Evolutionary conservation across 2,113 vertebrate species (phyloP), one percentile per base, ranked within the genome.

Genomic region (Tachysurus fulvidraco): DNA sequence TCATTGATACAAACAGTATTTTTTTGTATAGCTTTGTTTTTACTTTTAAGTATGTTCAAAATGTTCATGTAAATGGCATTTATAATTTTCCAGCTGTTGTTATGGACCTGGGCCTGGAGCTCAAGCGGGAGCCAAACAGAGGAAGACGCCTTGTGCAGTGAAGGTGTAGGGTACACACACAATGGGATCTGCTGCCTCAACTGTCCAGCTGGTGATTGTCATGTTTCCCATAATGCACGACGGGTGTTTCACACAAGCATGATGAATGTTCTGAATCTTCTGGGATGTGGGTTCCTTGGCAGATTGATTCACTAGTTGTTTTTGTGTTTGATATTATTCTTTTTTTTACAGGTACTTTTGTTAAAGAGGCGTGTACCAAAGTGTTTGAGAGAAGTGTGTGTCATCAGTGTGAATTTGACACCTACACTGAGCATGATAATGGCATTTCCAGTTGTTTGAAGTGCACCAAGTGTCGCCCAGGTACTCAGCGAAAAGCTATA

Each of bases 171-270:
- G 74, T 93, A 94, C 84, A 7, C 0, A 0, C 7, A 86, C 0
- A 71, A 55, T 10, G 88, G 73, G 90, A 65, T 93, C 85, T 95
- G 95, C 91, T 95, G 95, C 80, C 9, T 86, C 12, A 91, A 91
- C 67, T 95, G 95, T 71, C 91, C 91, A 81, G 91, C 94, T 62
- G 94, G 95, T 95, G 80, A 89, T 82, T 19, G 46, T 67, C 44
- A 23, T 4, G 13, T 1, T 52, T 64, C 73, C 64, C 81, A 85
- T 55, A 64, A 85, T 36, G 55, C n/a, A 80, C 8, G 1, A 9
- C 0, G 13, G 16, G 16, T 23, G 78, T 80, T 60, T 60, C 28
- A 41, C 28, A 36, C 16, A 0, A 55, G 16, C 25, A 78, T 55
- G 14, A 28, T 76, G 44, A n/a, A 13, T 54, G 25, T 77, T 54